Evolutionary conservation across 2,113 vertebrate genomes (phyloP).

Genomic region (Glaucidium brasilianum): DNA sequence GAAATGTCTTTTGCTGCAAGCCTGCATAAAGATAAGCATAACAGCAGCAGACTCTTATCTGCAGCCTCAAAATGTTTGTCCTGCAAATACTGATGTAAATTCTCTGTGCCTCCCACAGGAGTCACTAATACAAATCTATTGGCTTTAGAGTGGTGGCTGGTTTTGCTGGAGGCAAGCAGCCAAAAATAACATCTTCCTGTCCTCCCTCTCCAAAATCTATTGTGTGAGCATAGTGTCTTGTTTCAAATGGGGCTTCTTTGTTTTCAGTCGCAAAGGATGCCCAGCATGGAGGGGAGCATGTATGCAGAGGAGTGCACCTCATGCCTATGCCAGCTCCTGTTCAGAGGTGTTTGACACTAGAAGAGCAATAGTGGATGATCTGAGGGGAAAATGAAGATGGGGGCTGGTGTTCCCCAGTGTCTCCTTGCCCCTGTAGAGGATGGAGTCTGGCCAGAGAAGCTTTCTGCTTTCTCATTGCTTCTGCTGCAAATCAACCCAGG

Average conservation of each 20-base stretch:
- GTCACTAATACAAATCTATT: not conserved
- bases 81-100: not conserved
- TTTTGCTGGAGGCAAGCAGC: not conserved
- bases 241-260: not conserved
- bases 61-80: not conserved
- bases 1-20: not conserved
- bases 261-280: not conserved
- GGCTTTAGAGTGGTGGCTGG: not conserved
- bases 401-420: not conserved
- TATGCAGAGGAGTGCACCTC: not conserved
- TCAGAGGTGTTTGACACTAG: not conserved
- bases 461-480: not conserved
- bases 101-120: not conserved
- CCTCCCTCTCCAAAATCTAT: not conserved
- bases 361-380: not conserved
- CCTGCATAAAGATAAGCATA: not conserved
- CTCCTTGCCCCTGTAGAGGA: not conserved
- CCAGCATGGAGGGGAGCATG: not conserved
- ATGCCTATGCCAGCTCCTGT: rapidly evolving
- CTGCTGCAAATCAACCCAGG: not conserved
- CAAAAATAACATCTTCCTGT: not conserved
- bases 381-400: not conserved
- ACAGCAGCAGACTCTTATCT: not conserved
- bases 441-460: slow-evolving; percentile 21
- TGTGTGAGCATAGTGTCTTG: not conserved